Evolutionary conservation across 2,888 invertebrate genomes (phyloP).

Genomic region (Gastrophysa polygoni): DNA sequence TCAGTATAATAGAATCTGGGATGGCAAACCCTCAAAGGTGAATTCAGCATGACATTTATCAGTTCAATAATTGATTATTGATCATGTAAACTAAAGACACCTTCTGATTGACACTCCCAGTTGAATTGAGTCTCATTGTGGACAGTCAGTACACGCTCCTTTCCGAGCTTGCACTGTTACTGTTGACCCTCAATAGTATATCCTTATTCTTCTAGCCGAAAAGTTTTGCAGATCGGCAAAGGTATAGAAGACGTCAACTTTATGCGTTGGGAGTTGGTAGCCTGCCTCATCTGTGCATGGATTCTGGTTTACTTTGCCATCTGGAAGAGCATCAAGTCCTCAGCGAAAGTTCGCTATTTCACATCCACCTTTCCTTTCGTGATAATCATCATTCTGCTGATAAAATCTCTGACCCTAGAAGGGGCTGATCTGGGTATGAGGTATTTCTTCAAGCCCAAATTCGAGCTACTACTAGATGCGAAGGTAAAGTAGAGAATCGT

Average conservation of each 20-base stretch:
- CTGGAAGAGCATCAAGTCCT: constrained; percentile 96
- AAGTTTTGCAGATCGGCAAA: constrained; percentile 81
- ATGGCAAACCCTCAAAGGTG: too few relatives aligned
- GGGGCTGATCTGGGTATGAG: constrained; percentile 85
- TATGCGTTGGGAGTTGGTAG: constrained; percentile 87
- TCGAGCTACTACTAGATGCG: constrained; percentile 80
- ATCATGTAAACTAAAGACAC: too few relatives aligned
- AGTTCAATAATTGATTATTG: too few relatives aligned
- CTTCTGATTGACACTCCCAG: too few relatives aligned
- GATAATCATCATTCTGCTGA: constrained; percentile 83
- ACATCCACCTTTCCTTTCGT: constrained; percentile 93
- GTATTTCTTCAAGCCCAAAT: constrained; percentile 87
- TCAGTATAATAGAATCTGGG: too few relatives aligned
- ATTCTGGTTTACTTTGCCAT: constrained; percentile 93
- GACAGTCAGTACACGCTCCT: too few relatives aligned
- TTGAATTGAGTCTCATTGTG: too few relatives aligned
- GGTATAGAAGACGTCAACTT: constrained; percentile 84
- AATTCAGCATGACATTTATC: too few relatives aligned
- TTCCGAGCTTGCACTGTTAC: constrained; percentile 1
- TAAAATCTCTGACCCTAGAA: constrained; percentile 86
- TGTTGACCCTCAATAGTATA: not conserved
- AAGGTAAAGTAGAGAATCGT: constrained; percentile 65
- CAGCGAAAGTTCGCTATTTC: constrained; percentile 88
- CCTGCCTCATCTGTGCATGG: constrained; percentile 91
- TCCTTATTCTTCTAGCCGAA: constrained; percentile 68